These are phyloP conservation scores for Neopipo cinnamomea DNA, from an alignment of 2,113 vertebrate genomes.

Conservation along the genomic window DNA sequence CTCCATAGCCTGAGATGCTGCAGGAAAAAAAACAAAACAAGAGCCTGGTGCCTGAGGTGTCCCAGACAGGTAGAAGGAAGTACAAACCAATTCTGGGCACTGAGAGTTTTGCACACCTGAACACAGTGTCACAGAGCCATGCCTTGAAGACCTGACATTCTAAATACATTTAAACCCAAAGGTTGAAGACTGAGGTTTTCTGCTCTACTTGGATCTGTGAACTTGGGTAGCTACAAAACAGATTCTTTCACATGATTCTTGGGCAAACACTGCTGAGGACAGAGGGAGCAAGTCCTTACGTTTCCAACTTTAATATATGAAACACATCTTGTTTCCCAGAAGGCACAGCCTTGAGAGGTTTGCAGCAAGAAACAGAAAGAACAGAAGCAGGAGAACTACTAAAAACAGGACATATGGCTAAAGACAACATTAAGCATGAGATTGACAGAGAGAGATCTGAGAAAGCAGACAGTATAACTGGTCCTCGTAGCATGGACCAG, in stretches of 20 bases:
- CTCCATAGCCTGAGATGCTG: constrained; percentile 93
- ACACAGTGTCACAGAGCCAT: neutral
- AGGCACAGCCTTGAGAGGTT: neutral
- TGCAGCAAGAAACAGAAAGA: neutral
- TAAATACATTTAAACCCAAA: neutral
- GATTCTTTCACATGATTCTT: neutral
- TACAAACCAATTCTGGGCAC: neutral
- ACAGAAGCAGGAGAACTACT: neutral
- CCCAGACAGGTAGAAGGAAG: neutral
- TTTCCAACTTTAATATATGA: neutral
- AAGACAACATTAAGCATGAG: neutral
- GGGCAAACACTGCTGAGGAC: neutral
- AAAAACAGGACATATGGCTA: neutral
- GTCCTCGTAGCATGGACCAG: neutral
- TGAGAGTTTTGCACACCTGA: neutral
- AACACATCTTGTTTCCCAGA: neutral
- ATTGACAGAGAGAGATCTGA: neutral
- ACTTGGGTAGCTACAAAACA: neutral
- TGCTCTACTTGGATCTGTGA: neutral
- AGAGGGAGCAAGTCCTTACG: neutral
- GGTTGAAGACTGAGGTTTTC: neutral
- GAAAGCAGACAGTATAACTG: neutral
- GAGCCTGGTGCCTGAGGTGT: neutral
- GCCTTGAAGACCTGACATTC: neutral
- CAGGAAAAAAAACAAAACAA: constrained; percentile 39